Evolutionary conservation across 2,113 vertebrate genomes (phyloP), one percentile per base, ranked within the genome.

Genomic region (Podarcis muralis): DNA sequence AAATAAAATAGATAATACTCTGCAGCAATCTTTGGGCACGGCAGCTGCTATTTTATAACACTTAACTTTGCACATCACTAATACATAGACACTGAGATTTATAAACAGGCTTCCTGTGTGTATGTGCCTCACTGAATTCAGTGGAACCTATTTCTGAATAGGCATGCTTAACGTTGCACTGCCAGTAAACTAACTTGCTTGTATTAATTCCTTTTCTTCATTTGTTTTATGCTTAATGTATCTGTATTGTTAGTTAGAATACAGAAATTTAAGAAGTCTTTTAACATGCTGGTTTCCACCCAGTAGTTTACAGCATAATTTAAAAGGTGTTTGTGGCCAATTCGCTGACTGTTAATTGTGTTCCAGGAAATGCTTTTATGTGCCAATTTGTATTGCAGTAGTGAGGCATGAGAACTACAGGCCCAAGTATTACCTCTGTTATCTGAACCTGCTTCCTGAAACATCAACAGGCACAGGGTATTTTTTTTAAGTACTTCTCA

Each of bases 401-500:
- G 1, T 65, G 57, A 68, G 32, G 3, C 65, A 5, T 88, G 76
- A 94, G 32, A 90, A 69, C 32, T 53, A 66, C 86, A 66, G 9
- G 88, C 37, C 9, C 85, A n/a, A 85, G 20, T 59, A 53, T 93
- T 84, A 71, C 15, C 30, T 86, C 87, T 92, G 89, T 91, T 74
- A 91, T 62, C 76, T 18, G 85, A 4, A 48, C 62, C 40, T 59
- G 32, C 87, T 89, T 84, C 68, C 40, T 83, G 53, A 88, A 82
- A 77, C 43, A 84, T 81, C 71, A 88, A 81, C 43, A 16, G 68
- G 43, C 59, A 78, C 27, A 92, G 84, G 30, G 85, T 81, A 4
- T 65, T 48, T 88, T 82, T 88, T 82, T 30, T 30, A 88, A 76
- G 40, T 85, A 65, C n/a, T 83, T 90, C 92, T 92, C 88, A 71